Base-by-base conservation (phyloP, 2,797 vertebrate species). In the Zalophus californianus region DNA sequence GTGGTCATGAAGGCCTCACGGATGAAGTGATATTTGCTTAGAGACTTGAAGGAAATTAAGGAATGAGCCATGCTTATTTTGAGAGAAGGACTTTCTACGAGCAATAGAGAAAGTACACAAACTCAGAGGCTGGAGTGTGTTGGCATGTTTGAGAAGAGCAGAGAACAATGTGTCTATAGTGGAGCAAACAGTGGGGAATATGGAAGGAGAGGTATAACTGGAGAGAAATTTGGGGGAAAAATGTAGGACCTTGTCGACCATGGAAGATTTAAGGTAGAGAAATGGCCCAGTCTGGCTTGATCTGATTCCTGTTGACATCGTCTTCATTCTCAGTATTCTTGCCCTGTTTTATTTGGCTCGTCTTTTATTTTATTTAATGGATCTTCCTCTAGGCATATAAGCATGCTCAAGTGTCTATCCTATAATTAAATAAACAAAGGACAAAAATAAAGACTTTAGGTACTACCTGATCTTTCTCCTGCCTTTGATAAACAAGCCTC, bases 331-430 rank as follows among this genome's bases (percentile, higher is more conserved):
- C 56, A 35, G 2, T 68, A 80, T 79, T 91, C 64, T 75, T 66
- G 18, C 25, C 27, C 11, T 91, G 52, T 29, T 87, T 90, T 73
- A 15, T 58, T 85, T 85, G 14, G 29, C 48, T 95, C 32, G 52
- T 90, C n/a, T 95, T 95, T 92, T 72, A 60, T 84, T 90, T 94
- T 95, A 70, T 32, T 77, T 90, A 75, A 38, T 90, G 48, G 11
- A 50, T 58, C 29, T 86, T 86, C 27, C 13, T 88, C 58, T 86
- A 70, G 70, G n/a, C 78, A 50, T 88, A 75, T 80, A 88, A 87
- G 84, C 8, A 44, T 70, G 23, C 38, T 73, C 56, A 68, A 21
- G 10, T 7, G 4, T 73, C 41, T 54, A 48, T 52, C 7, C 18
- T 11, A 18, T 58, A 77, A 48, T 27, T 85, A 75, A 94, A 73